Conservation (phyloP, 2,888 invertebrate genomes). For the Acheta domesticus region DNA sequence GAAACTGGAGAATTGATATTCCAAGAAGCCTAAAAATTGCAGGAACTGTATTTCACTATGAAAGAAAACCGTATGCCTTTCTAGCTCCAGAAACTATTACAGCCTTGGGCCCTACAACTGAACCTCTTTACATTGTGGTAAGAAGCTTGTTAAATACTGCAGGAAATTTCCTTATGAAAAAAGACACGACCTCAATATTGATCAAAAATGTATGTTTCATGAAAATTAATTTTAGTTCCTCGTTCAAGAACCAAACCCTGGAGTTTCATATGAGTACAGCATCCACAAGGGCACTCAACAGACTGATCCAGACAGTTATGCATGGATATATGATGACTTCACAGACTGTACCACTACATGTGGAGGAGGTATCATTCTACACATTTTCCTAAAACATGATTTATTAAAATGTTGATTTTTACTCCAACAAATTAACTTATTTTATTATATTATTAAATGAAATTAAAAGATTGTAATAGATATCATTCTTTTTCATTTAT, state of each 20-base stretch:
- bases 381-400: too few species aligned
- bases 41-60: slow-evolving; percentile 84
- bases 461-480: slow-evolving; percentile 26
- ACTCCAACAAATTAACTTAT: too few species aligned
- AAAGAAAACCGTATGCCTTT: slow-evolving; percentile 74
- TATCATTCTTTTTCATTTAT: too few species aligned
- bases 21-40: slow-evolving; percentile 75
- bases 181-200: background rate
- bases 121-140: slow-evolving; percentile 81
- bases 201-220: too few species aligned
- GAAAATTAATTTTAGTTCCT: slow-evolving; percentile 57
- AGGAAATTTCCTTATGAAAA: background rate
- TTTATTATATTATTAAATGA: slow-evolving; percentile 5
- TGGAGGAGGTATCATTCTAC: slow-evolving; percentile 69
- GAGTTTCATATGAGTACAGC: slow-evolving; percentile 86
- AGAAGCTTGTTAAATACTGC: slow-evolving; percentile 42
- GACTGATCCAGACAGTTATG: slow-evolving; percentile 68
- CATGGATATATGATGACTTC: slow-evolving; percentile 78
- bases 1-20: slow-evolving; percentile 91
- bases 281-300: slow-evolving; percentile 67
- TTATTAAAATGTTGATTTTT: too few species aligned
- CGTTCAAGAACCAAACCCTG: slow-evolving; percentile 79
- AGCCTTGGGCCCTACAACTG: slow-evolving; percentile 85
- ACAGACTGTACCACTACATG: slow-evolving; percentile 80
- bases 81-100: slow-evolving; percentile 80